These are phyloP conservation scores for Egretta garzetta DNA, from an alignment of 2,113 vertebrate genomes.

Conservation along the genomic window DNA sequence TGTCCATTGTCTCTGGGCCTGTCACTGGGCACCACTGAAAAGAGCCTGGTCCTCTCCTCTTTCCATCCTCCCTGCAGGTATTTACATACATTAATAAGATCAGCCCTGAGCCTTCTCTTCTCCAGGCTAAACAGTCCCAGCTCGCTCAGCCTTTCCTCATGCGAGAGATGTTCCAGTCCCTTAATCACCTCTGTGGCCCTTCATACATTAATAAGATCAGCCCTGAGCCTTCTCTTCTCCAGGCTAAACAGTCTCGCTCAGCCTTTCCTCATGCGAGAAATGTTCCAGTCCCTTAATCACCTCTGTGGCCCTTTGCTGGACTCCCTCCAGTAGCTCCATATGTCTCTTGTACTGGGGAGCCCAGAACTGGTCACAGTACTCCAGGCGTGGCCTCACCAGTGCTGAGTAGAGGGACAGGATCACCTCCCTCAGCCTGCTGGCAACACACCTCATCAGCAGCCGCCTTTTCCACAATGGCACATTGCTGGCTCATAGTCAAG, in stretches of 20 bases:
- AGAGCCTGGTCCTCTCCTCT: neutral
- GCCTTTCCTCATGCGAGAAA: neutral
- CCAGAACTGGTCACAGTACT: neutral
- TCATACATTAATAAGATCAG: neutral
- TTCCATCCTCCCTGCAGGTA: neutral
- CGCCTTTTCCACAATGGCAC: neutral
- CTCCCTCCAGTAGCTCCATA: neutral
- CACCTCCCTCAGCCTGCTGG: neutral
- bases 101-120: neutral
- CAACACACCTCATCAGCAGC: neutral
- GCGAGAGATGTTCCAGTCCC: fast-evolving
- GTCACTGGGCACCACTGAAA: neutral
- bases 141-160: neutral
- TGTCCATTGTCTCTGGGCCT: neutral
- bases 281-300: neutral
- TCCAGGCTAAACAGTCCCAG: neutral
- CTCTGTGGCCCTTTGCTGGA: neutral
- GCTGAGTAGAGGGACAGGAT: neutral
- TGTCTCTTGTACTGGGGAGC: neutral
- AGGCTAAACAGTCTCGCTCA: neutral
- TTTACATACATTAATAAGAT: neutral
- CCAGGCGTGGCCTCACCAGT: neutral
- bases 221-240: neutral
- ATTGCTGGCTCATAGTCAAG: neutral
- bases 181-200: neutral